phyloP scores from a whole-genome alignment of 2,113 vertebrate species.

The Gadus chalcogrammus region DNA sequence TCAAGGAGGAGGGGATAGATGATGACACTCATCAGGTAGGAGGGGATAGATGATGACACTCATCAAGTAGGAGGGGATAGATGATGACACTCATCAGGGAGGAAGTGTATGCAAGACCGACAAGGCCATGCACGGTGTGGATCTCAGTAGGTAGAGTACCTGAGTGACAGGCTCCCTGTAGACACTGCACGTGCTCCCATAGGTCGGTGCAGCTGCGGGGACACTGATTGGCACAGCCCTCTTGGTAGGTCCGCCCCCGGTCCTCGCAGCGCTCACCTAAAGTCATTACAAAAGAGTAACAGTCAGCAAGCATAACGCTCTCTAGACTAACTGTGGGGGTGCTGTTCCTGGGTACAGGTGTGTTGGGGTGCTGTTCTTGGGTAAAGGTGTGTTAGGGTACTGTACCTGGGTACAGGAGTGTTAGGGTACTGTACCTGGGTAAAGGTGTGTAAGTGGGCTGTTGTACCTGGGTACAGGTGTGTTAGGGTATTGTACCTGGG shows the following conservation, averaged over 20 bases:
- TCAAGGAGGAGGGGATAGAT: background rate
- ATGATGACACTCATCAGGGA: too few relatives aligned
- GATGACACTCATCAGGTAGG: background rate
- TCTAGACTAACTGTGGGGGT: too few relatives aligned
- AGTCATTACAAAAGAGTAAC: background rate
- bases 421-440: too few relatives aligned
- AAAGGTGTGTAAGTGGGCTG: too few relatives aligned
- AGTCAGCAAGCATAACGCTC: too few relatives aligned
- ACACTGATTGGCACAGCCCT: conserved; percentile 80
- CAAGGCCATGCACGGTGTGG: background rate
- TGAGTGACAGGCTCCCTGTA: conserved; percentile 79
- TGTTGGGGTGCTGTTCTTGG: too few relatives aligned
- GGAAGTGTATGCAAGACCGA: background rate
- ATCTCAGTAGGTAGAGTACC: conserved; percentile 58
- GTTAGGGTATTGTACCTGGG: too few relatives aligned
- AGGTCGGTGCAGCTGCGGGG: conserved; percentile 82
- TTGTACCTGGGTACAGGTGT: too few relatives aligned
- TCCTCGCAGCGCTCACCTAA: conserved; percentile 82
- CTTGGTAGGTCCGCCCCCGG: conserved; percentile 59
- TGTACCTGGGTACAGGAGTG: too few relatives aligned
- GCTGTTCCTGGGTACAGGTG: too few relatives aligned
- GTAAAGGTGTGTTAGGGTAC: too few relatives aligned
- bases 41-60: too few relatives aligned
- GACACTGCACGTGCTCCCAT: conserved; percentile 85
- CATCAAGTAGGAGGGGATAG: background rate